Evolutionary conservation across 1,140 invertebrate genomes (phyloP).

Genomic region (Laupala kohalensis): DNA sequence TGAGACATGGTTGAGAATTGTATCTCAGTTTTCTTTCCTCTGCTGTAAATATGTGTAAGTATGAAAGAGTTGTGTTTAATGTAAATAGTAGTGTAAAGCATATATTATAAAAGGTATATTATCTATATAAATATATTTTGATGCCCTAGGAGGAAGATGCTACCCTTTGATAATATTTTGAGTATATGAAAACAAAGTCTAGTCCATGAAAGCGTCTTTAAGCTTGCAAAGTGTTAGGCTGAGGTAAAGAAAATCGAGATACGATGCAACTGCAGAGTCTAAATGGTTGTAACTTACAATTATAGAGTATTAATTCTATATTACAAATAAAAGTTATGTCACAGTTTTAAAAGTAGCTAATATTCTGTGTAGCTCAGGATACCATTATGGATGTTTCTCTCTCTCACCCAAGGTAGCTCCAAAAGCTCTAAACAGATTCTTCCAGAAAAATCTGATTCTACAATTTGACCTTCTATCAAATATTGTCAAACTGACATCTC

Average conservation of each 20-base stretch:
- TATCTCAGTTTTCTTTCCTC: constrained; percentile 4
- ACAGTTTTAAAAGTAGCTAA: constrained; percentile 8
- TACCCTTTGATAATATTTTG: constrained; percentile 6
- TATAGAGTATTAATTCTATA: constrained; percentile 10
- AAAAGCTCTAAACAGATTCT: not conserved
- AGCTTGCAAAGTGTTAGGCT: not conserved
- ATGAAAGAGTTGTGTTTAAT: constrained; percentile 4
- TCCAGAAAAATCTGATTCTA: too few relatives aligned
- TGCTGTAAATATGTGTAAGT: constrained; percentile 9
- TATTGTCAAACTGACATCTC: too few relatives aligned
- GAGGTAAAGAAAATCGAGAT: constrained; percentile 7
- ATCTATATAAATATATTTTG: constrained; percentile 11
- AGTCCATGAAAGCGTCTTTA: constrained; percentile 2
- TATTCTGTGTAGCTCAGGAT: constrained; percentile 12
- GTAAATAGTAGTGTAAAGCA: constrained; percentile 6
- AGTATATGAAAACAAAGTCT: constrained; percentile 11
- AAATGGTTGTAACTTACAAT: constrained; percentile 5
- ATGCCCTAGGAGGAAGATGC: constrained; percentile 3
- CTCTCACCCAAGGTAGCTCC: not conserved
- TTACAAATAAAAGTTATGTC: constrained; percentile 7
- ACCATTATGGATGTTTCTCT: constrained; percentile 13
- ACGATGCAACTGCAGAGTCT: not conserved
- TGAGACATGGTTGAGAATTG: constrained; percentile 3
- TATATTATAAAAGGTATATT: constrained; percentile 2
- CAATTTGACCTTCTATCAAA: too few relatives aligned